phyloP scores from a whole-genome alignment of 1,140 invertebrate species.

The Archegozetes longisetosus region DNA sequence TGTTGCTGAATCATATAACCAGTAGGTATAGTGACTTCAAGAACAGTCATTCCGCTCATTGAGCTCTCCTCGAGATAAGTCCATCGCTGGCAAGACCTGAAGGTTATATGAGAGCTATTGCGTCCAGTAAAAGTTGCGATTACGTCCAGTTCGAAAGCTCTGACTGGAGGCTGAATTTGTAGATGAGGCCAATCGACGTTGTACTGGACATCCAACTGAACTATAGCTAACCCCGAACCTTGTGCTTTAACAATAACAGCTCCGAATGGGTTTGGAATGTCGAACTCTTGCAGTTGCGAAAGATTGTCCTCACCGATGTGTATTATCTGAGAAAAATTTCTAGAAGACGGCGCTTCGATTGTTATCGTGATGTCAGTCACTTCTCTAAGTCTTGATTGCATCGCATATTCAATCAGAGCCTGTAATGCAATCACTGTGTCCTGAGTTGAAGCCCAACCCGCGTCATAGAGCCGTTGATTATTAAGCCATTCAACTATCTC shows the following conservation, averaged over 20 bases:
- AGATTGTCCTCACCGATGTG: slow-evolving; percentile 56
- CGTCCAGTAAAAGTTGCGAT: slow-evolving; percentile 60
- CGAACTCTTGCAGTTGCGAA: slow-evolving; percentile 51
- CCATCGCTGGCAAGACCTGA: slow-evolving; percentile 72
- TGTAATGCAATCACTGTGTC: slow-evolving; percentile 75
- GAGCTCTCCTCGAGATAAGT: slow-evolving; percentile 52
- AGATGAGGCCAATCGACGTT: slow-evolving; percentile 76
- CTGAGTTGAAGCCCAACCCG: slow-evolving; percentile 87
- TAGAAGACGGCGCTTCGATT: slow-evolving; percentile 67
- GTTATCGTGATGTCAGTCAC: slow-evolving; percentile 64
- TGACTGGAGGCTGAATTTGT: slow-evolving; percentile 63
- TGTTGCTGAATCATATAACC: slow-evolving; percentile 87
- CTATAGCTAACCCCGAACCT: slow-evolving; percentile 74
- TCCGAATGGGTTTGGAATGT: slow-evolving; percentile 82
- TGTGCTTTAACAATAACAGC: slow-evolving; percentile 73
- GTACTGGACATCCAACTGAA: slow-evolving; percentile 86
- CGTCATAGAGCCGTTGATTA: slow-evolving; percentile 70
- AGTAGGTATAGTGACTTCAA: slow-evolving; percentile 79
- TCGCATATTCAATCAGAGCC: slow-evolving; percentile 75
- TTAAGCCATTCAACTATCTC: slow-evolving; percentile 86
- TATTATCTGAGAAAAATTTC: slow-evolving; percentile 43
- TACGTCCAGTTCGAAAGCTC: slow-evolving; percentile 52
- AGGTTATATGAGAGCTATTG: slow-evolving; percentile 81
- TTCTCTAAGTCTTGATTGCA: slow-evolving; percentile 61
- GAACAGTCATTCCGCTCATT: slow-evolving; percentile 73